phyloP scores from a whole-genome alignment of 2,888 invertebrate genomes.

The Ormyrus pomaceus region DNA sequence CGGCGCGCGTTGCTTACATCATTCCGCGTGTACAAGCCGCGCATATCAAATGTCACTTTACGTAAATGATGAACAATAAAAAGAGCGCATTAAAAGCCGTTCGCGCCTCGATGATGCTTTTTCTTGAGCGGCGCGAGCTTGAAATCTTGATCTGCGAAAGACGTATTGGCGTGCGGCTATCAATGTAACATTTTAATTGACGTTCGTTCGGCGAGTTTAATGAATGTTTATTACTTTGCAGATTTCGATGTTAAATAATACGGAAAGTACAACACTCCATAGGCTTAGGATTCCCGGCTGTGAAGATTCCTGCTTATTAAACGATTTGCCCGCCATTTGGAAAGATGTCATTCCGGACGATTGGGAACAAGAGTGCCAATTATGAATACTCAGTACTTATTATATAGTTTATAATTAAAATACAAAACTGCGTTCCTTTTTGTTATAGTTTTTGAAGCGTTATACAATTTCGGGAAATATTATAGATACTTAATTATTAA shows the following conservation, averaged over 20 bases:
- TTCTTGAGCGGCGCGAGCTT: too few species aligned
- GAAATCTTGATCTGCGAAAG: too few species aligned
- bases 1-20: too few species aligned
- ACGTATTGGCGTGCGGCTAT: too few species aligned
- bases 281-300: slow-evolving; percentile 81
- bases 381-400: not conserved
- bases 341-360: slow-evolving; percentile 80
- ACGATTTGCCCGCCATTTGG: slow-evolving; percentile 78
- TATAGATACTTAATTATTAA: not conserved
- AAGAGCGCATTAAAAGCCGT: too few species aligned
- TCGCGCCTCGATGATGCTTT: too few species aligned
- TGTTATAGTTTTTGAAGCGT: not conserved
- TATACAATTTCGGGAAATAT: not conserved
- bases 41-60: too few species aligned
- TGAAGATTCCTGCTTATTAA: slow-evolving; percentile 80
- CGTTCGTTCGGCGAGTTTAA: too few species aligned
- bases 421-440: not conserved
- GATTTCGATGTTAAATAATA: slow-evolving; percentile 82
- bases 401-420: not conserved
- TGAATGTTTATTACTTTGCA: slow-evolving; percentile 69
- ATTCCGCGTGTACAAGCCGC: too few species aligned
- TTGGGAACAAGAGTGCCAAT: slow-evolving; percentile 82
- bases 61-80: too few species aligned
- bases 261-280: slow-evolving; percentile 79
- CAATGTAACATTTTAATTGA: too few species aligned